Evolutionary conservation across 2,888 invertebrate species (phyloP).

Genomic region (Callyntrura sp.): DNA sequence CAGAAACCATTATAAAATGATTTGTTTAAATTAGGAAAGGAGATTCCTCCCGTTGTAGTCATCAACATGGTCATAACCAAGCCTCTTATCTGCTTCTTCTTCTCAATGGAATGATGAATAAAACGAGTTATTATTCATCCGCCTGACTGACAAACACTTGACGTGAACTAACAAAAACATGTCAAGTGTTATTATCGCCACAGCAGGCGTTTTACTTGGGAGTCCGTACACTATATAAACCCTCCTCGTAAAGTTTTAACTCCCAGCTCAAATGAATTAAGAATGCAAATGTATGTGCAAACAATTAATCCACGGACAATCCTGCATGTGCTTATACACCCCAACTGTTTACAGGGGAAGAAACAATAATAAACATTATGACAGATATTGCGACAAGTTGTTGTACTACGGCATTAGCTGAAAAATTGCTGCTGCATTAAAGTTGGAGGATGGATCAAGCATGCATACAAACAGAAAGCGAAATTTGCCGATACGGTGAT

Average conservation of each 20-base stretch:
- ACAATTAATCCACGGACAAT: neutral
- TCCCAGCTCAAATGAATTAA: slow-evolving; percentile 38
- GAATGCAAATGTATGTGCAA: slow-evolving; percentile 70
- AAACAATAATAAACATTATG: slow-evolving; percentile 17
- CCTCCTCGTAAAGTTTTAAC: slow-evolving; percentile 18
- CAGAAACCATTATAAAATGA: slow-evolving; percentile 68
- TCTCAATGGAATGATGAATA: slow-evolving; percentile 27
- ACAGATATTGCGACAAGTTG: slow-evolving; percentile 25
- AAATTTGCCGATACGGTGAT: too few relatives aligned
- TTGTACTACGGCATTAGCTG: too few relatives aligned
- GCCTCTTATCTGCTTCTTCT: slow-evolving; percentile 1
- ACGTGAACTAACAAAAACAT: slow-evolving; percentile 68
- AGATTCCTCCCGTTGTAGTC: slow-evolving; percentile 41
- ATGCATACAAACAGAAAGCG: too few relatives aligned
- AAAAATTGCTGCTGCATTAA: neutral
- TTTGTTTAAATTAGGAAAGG: slow-evolving; percentile 70
- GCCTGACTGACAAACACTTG: slow-evolving; percentile 69
- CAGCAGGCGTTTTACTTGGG: slow-evolving; percentile 8
- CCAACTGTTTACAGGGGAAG: neutral
- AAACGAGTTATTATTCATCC: slow-evolving; percentile 62
- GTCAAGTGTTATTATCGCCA: slow-evolving; percentile 70
- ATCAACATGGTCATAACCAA: slow-evolving; percentile 3
- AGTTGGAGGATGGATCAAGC: too few relatives aligned
- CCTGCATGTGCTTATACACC: neutral
- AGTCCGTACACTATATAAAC: neutral